Evolutionary conservation across 2,113 vertebrate genomes (phyloP).

Genomic region (Romanogobio albipinnatus): DNA sequence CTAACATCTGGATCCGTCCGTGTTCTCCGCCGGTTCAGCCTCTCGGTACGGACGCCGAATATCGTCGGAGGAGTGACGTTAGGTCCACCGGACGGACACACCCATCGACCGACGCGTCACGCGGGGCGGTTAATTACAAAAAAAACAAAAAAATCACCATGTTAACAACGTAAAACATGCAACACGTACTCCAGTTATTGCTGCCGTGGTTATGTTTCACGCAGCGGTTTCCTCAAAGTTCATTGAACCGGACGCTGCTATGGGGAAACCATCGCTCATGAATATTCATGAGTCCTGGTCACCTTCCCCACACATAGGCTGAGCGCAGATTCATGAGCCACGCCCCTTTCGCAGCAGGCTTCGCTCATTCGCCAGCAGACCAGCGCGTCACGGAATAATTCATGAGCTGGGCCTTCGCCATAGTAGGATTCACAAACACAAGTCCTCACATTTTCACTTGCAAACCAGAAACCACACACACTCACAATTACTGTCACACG

Average conservation of each 20-base stretch:
- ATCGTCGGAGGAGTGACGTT: background rate
- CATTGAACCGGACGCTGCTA: background rate
- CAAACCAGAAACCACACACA: too few relatives aligned
- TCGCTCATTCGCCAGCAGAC: background rate
- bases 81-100: background rate
- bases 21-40: background rate
- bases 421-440: background rate
- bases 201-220: background rate
- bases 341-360: background rate
- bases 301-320: background rate
- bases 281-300: background rate
- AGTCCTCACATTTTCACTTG: too few relatives aligned
- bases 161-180: too few relatives aligned
- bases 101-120: slow-evolving; percentile 18
- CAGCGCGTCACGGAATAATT: background rate
- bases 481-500: too few relatives aligned
- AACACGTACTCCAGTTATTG: too few relatives aligned
- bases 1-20: slow-evolving; percentile 18
- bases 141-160: background rate
- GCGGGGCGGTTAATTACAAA: background rate
- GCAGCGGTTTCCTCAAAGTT: background rate
- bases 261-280: background rate
- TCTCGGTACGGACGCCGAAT: background rate
- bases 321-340: background rate
- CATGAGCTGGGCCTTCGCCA: background rate